Evolutionary conservation across 2,113 vertebrate species (phyloP).

Genomic region (Scortum barcoo): DNA sequence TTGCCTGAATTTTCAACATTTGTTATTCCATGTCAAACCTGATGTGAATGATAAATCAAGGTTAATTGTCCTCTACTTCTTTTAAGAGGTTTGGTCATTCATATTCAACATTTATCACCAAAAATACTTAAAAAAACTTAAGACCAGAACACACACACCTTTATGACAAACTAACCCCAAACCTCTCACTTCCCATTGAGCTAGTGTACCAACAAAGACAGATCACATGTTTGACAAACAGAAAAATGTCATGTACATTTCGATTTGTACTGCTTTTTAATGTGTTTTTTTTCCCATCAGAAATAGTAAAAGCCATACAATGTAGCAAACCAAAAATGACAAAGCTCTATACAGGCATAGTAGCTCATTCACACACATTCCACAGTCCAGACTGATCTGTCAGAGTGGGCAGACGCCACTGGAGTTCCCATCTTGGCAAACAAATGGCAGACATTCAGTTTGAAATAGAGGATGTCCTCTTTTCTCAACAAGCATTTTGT

Average conservation of each 20-base stretch:
- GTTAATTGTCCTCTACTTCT: neutral
- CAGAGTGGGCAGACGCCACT: slow-evolving; percentile 50
- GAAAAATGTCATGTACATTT: slow-evolving; percentile 61
- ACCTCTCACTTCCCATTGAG: neutral
- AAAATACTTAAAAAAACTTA: neutral
- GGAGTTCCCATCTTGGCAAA: slow-evolving; percentile 56
- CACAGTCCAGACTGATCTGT: slow-evolving; percentile 69
- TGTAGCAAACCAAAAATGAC: slow-evolving; percentile 87
- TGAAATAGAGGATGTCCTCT: slow-evolving; percentile 32
- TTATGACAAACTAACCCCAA: neutral
- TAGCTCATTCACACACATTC: slow-evolving; percentile 88
- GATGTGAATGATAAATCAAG: neutral
- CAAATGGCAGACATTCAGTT: slow-evolving; percentile 64
- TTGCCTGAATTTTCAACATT: neutral
- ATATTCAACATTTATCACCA: neutral
- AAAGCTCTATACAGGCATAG: slow-evolving; percentile 89
- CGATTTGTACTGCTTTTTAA: slow-evolving; percentile 88
- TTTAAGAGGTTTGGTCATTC: neutral
- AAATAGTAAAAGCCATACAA: slow-evolving; percentile 96
- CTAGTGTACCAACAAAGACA: neutral
- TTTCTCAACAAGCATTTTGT: slow-evolving; percentile 37
- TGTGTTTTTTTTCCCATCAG: slow-evolving; percentile 79
- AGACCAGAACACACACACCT: neutral
- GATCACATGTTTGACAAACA: slow-evolving; percentile 3
- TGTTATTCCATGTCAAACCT: neutral